Conservation (phyloP, 1,140 invertebrate genomes). For the Danaus melanippus region DNA sequence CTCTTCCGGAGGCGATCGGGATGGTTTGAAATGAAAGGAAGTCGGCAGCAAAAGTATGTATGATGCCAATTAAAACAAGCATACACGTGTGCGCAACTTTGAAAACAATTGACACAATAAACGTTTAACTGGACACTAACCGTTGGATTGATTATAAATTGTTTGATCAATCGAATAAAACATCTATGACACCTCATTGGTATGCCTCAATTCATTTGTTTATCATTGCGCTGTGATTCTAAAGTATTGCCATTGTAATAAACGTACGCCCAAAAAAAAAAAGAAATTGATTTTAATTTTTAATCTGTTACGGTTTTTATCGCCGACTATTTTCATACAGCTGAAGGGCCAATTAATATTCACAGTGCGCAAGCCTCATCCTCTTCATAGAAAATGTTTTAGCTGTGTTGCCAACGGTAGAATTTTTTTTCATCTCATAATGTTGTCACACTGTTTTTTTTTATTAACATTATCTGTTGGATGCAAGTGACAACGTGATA, state of each 20-base stretch:
- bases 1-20: slow-evolving; percentile 19
- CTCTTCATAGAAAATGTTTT: slow-evolving; percentile 7
- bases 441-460: slow-evolving; percentile 12
- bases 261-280: no score
- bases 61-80: no score
- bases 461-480: slow-evolving; percentile 21
- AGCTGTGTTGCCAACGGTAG: slow-evolving; percentile 9
- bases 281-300: no score
- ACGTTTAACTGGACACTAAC: no score
- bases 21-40: background rate
- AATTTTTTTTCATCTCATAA: slow-evolving; percentile 17
- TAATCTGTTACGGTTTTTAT: slow-evolving; percentile 10
- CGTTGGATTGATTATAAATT: no score
- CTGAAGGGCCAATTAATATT: slow-evolving; percentile 6
- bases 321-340: background rate
- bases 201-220: slow-evolving; percentile 19
- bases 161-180: no score
- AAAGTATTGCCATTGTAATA: no score
- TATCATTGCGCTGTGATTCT: no score
- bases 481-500: slow-evolving; percentile 10
- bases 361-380: slow-evolving; percentile 5
- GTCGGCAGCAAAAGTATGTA: no score
- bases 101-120: no score
- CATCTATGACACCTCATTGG: slow-evolving; percentile 29
- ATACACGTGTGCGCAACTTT: no score